Conservation (phyloP, 2,888 invertebrate species). For the Metellina segmentata region DNA sequence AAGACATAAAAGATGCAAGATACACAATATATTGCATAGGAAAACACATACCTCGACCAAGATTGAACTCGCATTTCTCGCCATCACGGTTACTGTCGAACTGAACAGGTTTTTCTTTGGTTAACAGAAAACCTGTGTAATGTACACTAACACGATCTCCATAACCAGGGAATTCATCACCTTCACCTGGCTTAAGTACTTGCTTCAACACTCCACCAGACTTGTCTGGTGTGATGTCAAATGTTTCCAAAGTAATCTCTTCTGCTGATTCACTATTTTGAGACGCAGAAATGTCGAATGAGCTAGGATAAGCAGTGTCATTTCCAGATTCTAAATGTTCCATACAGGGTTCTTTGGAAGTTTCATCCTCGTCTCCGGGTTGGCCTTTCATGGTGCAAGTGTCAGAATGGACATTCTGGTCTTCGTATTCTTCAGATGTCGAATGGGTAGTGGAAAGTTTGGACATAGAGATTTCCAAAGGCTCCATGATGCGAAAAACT, state of each 20-base stretch:
- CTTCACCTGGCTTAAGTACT: conserved; percentile 88
- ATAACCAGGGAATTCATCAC: conserved; percentile 86
- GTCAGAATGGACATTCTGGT: no score
- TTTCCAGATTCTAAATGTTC: no score
- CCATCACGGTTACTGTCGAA: conserved; percentile 95
- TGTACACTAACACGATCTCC: conserved; percentile 90
- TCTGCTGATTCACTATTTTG: background rate
- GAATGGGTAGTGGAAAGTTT: background rate
- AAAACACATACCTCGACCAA: conserved; percentile 88
- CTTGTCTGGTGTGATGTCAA: conserved; percentile 85
- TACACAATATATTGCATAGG: background rate
- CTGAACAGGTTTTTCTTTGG: conserved; percentile 86
- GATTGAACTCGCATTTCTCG: conserved; percentile 90
- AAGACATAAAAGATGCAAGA: background rate
- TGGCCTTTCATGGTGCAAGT: no score
- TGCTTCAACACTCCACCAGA: conserved; percentile 91
- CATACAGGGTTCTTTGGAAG: background rate
- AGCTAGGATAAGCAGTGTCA: background rate
- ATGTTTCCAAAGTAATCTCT: background rate
- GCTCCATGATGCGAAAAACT: background rate
- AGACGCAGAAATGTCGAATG: background rate
- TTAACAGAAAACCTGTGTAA: conserved; percentile 92
- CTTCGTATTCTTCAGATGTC: background rate
- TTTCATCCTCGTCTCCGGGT: no score
- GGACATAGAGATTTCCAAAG: background rate